Percentiles rank a stretch among this genome's conserved stretches.
phyloP scores from a whole-genome alignment of 1,140 invertebrate species.

The Euglossa dilemma region DNA sequence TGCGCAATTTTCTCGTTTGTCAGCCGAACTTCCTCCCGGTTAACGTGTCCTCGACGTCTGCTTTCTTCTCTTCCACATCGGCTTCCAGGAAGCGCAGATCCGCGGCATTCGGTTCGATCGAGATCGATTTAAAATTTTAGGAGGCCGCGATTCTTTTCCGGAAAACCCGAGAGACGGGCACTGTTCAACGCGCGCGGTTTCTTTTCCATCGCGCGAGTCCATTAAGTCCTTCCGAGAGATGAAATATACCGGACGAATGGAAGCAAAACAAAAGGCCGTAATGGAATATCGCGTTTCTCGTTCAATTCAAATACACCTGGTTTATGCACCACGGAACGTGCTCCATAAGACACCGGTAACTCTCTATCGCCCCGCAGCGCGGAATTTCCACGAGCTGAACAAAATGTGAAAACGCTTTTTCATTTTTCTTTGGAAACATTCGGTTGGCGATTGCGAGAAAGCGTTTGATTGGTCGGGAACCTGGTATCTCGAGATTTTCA shows the following conservation, averaged over 20 bases:
- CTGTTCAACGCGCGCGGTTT: too few species aligned
- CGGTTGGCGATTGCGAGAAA: too few species aligned
- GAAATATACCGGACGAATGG: not conserved
- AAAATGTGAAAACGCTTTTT: too few species aligned
- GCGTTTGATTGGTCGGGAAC: too few species aligned
- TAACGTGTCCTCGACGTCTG: not conserved
- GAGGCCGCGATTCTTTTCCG: too few species aligned
- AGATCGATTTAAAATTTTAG: too few species aligned
- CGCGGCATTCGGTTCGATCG: too few species aligned
- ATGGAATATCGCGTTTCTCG: not conserved
- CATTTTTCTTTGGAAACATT: too few species aligned
- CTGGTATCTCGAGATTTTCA: too few species aligned
- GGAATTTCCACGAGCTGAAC: too few species aligned
- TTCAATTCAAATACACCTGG: not conserved
- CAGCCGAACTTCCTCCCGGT: not conserved
- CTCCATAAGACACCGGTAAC: not conserved
- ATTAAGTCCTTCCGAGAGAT: not conserved
- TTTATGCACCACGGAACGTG: not conserved
- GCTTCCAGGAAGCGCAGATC: not conserved
- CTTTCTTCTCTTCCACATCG: accelerated
- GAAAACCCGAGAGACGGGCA: too few species aligned
- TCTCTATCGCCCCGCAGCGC: not conserved
- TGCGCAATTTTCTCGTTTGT: not conserved
- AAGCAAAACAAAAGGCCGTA: not conserved
- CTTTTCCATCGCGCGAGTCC: not conserved